Evolutionary conservation across 2,888 invertebrate genomes (phyloP).

Genomic region (Tachystola acroxantha): DNA sequence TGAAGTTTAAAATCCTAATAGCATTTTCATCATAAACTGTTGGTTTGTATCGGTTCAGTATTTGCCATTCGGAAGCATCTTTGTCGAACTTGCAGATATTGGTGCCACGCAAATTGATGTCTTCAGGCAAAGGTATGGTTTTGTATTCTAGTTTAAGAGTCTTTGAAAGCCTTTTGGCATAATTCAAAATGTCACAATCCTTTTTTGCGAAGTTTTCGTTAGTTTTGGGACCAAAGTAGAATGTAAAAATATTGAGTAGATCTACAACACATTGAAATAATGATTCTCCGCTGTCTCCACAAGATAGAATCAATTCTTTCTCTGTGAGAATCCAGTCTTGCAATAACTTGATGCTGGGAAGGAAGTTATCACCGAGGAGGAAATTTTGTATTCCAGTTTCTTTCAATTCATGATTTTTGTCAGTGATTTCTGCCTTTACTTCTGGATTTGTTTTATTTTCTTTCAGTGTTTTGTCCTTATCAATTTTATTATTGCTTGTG

Average conservation of each 20-base stretch:
- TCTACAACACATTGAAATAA: conserved; percentile 89
- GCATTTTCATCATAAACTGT: conserved; percentile 83
- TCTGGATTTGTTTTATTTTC: conserved; percentile 1
- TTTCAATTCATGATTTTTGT: conserved; percentile 2
- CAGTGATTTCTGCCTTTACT: conserved; percentile 1
- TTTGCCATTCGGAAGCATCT: conserved; percentile 84
- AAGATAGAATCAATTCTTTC: conserved; percentile 86
- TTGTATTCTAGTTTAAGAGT: conserved; percentile 79
- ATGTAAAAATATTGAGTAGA: conserved; percentile 88
- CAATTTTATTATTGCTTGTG: conserved; percentile 8
- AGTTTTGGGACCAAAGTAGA: conserved; percentile 74
- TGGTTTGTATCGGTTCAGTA: conserved; percentile 72
- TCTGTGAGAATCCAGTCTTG: conserved; percentile 92
- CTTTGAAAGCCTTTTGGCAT: conserved; percentile 50
- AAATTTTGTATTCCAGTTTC: conserved; percentile 69
- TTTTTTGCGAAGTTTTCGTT: conserved; percentile 25
- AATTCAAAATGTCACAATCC: conserved; percentile 45
- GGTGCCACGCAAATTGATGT: conserved; percentile 84
- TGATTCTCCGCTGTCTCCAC: conserved; percentile 87
- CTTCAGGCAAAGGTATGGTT: conserved; percentile 85
- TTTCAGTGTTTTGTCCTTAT: conserved; percentile 6
- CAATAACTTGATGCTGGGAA: conserved; percentile 85
- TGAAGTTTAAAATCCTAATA: conserved; percentile 85
- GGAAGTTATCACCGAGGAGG: conserved; percentile 77
- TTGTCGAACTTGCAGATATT: conserved; percentile 83